Base-by-base conservation (phyloP, 2,888 invertebrate genomes). In the Ceramica pisi region DNA sequence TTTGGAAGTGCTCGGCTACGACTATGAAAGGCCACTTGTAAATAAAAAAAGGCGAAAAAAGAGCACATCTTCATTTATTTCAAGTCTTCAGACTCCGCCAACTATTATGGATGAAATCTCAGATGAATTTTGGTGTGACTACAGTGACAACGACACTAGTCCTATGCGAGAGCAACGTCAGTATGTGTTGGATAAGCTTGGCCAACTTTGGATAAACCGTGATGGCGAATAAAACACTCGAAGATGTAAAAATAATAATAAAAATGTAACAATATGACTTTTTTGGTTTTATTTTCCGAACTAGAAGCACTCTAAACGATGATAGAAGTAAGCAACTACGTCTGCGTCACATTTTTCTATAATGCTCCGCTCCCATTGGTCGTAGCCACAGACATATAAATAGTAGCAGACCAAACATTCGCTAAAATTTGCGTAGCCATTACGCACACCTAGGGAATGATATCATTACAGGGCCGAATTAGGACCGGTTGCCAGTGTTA, bases 1-100 rank as follows among this genome's bases (percentile, higher is more conserved):
- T 0, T 70, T 93, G 35, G 82, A 90, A 82, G 92, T 93, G 0
- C 86, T 84, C 10, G 90, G 88, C 0, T 90, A 79, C 16, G 90
- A 91, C 64, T 90, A 88, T 14, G 68, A 21, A 4, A 19, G 1
- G 0, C 19, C 19, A 19, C 19, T 7, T 8, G 7, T 8, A 41
- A 41, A n/a, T n/a, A n/a, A n/a, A n/a, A n/a, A 44, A 63, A 65
- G 66, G 7, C 0, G 10, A 2, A 38, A 48, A n/a, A n/a, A 31
- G 10, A 10, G 2, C 10, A n/a, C 19, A 1, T 4, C 12, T 12
- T n/a, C 56, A 35, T 6, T 35, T 56, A 0, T n/a, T 10, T 31
- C n/a, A 0, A 14, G 12, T 5, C 81, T 82, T 46, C 84, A 83
- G 0, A 80, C 83, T 1, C 72, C 81, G 0, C 71, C 82, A 0